A percentile compares a stretch with the other conserved stretches of the same genome.
These are phyloP conservation scores for Solenodon paradoxus DNA, from an alignment of 2,113 vertebrate genomes.

Conservation along the genomic window DNA sequence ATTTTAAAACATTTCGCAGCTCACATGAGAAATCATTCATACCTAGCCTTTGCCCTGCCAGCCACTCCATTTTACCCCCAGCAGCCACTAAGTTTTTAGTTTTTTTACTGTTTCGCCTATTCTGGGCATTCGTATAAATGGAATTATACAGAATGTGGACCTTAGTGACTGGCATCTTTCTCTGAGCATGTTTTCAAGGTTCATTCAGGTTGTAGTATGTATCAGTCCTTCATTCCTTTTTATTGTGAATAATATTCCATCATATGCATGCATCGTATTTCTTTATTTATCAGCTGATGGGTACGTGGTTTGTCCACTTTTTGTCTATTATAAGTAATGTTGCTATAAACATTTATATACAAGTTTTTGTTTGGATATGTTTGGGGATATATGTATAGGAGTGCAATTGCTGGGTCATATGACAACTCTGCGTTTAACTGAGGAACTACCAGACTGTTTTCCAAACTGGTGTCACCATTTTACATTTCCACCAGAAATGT, in stretches of 20 bases:
- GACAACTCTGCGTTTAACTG: too few species aligned
- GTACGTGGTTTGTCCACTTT: not conserved
- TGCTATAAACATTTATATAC: not conserved
- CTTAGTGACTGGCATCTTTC: not conserved
- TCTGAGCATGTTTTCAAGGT: not conserved
- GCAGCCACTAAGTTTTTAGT: not conserved
- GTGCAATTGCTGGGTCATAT: too few species aligned
- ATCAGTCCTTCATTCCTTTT: not conserved
- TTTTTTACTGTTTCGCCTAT: not conserved
- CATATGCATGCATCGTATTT: not conserved
- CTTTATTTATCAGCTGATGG: not conserved
- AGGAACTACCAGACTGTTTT: too few species aligned
- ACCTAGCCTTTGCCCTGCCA: not conserved
- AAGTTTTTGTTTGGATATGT: not conserved
- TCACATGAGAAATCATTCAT: not conserved
- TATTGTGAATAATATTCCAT: not conserved
- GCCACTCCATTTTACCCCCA: not conserved
- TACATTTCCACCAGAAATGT: too few species aligned
- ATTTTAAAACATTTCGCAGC: not conserved
- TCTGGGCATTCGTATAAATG: not conserved
- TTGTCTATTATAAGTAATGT: not conserved
- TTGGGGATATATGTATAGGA: too few species aligned
- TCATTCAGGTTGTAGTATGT: not conserved
- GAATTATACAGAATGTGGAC: not conserved
- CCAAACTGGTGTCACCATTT: too few species aligned